These are phyloP conservation scores for Podilymbus podiceps DNA, from an alignment of 2,113 vertebrate species.

Conservation along the genomic window DNA sequence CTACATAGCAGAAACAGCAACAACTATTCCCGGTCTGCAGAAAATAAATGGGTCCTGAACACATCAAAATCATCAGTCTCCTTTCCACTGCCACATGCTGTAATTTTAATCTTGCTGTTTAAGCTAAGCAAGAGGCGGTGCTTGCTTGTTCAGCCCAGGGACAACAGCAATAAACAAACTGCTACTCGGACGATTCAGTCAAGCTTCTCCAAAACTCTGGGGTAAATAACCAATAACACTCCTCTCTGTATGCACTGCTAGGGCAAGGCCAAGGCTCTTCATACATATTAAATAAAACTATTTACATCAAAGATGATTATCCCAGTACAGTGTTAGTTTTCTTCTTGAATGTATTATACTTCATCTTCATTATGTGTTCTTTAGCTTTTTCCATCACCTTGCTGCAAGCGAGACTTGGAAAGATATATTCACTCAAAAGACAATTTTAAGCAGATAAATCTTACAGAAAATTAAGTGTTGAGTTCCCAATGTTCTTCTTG, in stretches of 20 bases:
- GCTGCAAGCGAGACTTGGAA: not conserved
- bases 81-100: not conserved
- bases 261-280: not conserved
- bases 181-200: not conserved
- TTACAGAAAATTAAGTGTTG: not conserved
- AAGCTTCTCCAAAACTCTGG: not conserved
- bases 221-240: not conserved
- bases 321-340: not conserved
- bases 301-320: not conserved
- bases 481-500: not conserved
- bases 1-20: not conserved
- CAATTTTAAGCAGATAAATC: not conserved
- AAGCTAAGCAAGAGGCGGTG: not conserved
- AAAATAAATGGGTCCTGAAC: not conserved
- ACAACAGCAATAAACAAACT: not conserved
- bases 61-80: not conserved
- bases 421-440: not conserved
- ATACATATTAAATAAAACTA: not conserved
- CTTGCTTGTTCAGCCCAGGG: not conserved
- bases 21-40: not conserved
- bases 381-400: not conserved
- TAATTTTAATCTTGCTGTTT: not conserved
- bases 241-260: accelerated
- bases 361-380: not conserved
- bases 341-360: not conserved